phyloP scores from a whole-genome alignment of 1,140 invertebrate genomes.

The Ips nitidus region DNA sequence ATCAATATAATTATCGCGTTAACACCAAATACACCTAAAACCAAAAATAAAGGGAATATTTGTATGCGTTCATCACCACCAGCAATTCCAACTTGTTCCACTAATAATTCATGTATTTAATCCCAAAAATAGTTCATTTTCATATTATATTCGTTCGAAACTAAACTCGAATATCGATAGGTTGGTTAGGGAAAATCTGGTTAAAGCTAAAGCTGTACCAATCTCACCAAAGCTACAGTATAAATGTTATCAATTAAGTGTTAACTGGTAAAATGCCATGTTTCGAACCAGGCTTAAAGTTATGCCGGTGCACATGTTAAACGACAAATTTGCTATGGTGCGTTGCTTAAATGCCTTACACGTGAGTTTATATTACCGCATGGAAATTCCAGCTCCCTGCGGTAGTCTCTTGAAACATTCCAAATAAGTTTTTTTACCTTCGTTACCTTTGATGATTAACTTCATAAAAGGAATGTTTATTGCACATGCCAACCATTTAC shows the following conservation, averaged over 20 bases:
- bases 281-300: constrained; percentile 8
- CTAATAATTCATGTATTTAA: too few species aligned
- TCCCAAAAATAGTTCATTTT: too few species aligned
- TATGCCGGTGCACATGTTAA: background rate
- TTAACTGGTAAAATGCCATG: constrained; percentile 9
- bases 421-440: background rate
- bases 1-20: too few species aligned
- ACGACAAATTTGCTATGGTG: constrained; percentile 7
- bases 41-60: too few species aligned
- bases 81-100: too few species aligned
- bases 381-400: background rate
- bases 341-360: background rate
- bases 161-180: background rate
- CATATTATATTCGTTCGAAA: too few species aligned
- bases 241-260: constrained; percentile 6
- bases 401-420: background rate
- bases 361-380: background rate
- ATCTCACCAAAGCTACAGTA: background rate
- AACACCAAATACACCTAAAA: too few species aligned
- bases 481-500: background rate
- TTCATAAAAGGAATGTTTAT: background rate
- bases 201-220: background rate
- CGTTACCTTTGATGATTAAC: too few species aligned
- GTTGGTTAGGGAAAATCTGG: constrained; percentile 1
- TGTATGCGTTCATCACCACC: too few species aligned